Conservation (phyloP, 1,140 invertebrate genomes). For the Camponotus pennsylvanicus region DNA sequence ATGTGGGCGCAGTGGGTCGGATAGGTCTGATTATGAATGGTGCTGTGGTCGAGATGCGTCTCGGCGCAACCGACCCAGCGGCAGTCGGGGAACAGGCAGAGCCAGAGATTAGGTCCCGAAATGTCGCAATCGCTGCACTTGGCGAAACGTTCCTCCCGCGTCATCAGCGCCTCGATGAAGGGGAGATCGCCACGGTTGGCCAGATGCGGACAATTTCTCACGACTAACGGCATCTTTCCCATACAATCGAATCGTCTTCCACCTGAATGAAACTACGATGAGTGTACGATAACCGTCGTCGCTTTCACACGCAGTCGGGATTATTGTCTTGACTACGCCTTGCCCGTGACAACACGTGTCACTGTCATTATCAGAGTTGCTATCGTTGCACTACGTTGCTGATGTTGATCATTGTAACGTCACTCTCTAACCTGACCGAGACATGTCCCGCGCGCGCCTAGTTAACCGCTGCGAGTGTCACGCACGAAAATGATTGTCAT, state of each 20-base stretch:
- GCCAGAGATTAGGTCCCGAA: conserved; percentile 92
- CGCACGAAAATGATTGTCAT: conserved; percentile 80
- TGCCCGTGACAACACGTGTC: conserved; percentile 44
- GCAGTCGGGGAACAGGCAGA: conserved; percentile 93
- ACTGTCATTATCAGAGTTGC: conserved; percentile 20
- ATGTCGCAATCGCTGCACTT: conserved; percentile 83
- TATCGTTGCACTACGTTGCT: not conserved
- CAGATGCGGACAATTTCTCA: conserved; percentile 81
- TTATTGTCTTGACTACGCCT: conserved; percentile 48
- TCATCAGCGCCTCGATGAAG: conserved; percentile 78
- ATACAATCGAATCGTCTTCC: conserved; percentile 4
- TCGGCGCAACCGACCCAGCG: conserved; percentile 93
- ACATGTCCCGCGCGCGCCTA: conserved; percentile 55
- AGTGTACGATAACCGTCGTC: not conserved
- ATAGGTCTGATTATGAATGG: conserved; percentile 90
- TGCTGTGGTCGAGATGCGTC: conserved; percentile 92
- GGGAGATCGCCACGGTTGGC: conserved; percentile 78
- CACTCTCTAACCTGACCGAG: conserved; percentile 74
- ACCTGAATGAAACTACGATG: not conserved
- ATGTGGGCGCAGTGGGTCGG: conserved; percentile 93
- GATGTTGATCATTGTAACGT: conserved; percentile 13
- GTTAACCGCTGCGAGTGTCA: conserved; percentile 55
- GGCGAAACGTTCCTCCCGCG: conserved; percentile 78
- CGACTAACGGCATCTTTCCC: conserved; percentile 80
- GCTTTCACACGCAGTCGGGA: not conserved